Evolutionary conservation across 2,888 invertebrate genomes (phyloP), one percentile per base, ranked within the genome.

Genomic region (Agriotes lineatus): DNA sequence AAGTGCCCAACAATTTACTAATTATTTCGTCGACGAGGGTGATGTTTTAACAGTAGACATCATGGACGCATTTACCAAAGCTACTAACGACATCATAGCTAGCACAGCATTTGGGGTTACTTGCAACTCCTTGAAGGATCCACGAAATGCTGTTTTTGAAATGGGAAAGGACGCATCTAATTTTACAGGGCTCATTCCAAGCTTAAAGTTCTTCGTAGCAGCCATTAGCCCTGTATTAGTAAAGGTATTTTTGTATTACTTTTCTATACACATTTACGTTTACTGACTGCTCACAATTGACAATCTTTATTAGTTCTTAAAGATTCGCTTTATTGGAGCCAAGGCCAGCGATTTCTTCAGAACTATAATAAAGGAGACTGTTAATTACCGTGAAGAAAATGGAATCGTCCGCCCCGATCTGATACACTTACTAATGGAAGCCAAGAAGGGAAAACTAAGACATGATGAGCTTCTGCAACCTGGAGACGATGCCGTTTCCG

Each of bases 361-460:
- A 5, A 70, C 57, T 0, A 22, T 82, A 1, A 75, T 84, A 0
- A 66, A 63, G 0, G 75, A 78, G 1, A 78, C 78, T 1, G 35
- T 79, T n/a, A 72, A 70, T 59, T 16, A 42, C 2, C 67, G 79
- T 14, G 73, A 78, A 70, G 67, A 76, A 57, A 68, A 75, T 7
- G 63, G 67, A 16, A 73, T 79, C 19, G 57, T 74, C 5, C 48
- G 79, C 50, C 79, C 77, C 9, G 79, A 79, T 69, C 87, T 88
- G 86, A 87, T 88, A 19, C 84, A 88, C 52, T 74, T 88, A n/a
- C 78, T 88, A 1, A 84, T 88, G 83, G 85, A 88, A 73, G 86
- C 88, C 3, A 85, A 84, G 63, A 85, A 85, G 78, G 85, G 85
- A 14, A 22, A 44, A 3, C n/a, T 59, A 3, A 3, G 33, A n/a